Percentiles rank a stretch among this genome's conserved stretches.
Evolutionary conservation across 2,888 invertebrate genomes (phyloP).

Genomic region (Kryphioiulus occultus): DNA sequence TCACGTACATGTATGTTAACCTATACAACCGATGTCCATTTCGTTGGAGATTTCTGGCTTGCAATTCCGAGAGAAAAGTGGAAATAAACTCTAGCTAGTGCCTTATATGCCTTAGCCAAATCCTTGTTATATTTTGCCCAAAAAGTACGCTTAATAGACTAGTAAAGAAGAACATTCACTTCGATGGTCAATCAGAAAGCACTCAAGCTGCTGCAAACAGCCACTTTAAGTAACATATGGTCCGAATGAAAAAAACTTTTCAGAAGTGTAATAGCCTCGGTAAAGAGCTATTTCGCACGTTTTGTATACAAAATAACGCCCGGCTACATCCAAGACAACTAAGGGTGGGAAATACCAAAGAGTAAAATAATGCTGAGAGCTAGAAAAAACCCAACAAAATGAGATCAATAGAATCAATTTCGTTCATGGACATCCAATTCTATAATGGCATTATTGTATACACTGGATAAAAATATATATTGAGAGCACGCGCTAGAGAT

Average conservation of each 20-base stretch:
- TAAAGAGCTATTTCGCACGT: conserved; percentile 36
- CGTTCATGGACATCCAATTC: not conserved
- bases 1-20: not conserved
- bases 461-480: not conserved
- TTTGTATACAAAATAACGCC: conserved; percentile 33
- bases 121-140: conserved; percentile 36
- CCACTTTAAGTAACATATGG: conserved; percentile 47
- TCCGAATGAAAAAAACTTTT: conserved; percentile 25
- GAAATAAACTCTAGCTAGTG: not conserved
- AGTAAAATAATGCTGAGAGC: not conserved
- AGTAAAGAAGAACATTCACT: conserved; percentile 41
- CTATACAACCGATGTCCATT: not conserved
- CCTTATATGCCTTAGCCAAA: conserved; percentile 11
- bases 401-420: conserved; percentile 35
- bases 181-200: conserved; percentile 49
- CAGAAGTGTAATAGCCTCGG: conserved; percentile 32
- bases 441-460: conserved; percentile 7
- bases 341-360: not conserved
- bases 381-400: not conserved
- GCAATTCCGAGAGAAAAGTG: not conserved
- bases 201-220: conserved; percentile 48
- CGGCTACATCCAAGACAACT: too few species aligned
- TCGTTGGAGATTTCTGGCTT: not conserved
- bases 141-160: conserved; percentile 43
- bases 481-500: not conserved